These are phyloP conservation scores for Fulmarus glacialis DNA, from an alignment of 2,113 vertebrate species.

Conservation along the genomic window DNA sequence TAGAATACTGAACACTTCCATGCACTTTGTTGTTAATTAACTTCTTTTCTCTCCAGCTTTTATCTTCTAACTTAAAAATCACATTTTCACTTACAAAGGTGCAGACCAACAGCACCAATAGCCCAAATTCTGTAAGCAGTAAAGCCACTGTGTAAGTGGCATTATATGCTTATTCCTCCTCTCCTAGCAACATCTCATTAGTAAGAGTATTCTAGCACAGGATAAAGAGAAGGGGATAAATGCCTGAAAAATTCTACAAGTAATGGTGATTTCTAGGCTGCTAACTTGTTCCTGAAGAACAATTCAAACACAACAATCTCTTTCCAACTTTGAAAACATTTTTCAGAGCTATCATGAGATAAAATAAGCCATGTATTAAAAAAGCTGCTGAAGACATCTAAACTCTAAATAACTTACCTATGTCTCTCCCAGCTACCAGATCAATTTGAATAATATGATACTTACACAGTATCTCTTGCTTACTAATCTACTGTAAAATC, in stretches of 20 bases:
- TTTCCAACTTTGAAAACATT: neutral
- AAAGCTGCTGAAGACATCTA: neutral
- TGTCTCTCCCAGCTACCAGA: neutral
- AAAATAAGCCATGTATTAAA: neutral
- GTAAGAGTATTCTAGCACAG: neutral
- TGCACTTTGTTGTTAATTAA: neutral
- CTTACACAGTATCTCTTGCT: neutral
- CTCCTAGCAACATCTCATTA: neutral
- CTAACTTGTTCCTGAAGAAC: neutral
- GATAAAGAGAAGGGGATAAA: neutral
- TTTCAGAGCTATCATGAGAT: neutral
- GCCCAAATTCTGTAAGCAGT: neutral
- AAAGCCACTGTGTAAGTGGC: neutral
- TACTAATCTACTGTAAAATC: neutral
- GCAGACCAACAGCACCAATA: neutral
- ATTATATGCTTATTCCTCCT: neutral
- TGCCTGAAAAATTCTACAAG: neutral
- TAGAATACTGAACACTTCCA: slow-evolving; percentile 32
- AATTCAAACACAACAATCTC: neutral
- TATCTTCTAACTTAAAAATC: neutral
- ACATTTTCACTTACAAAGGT: neutral
- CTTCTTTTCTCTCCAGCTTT: neutral
- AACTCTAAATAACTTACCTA: neutral
- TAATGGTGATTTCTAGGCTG: neutral
- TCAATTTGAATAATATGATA: neutral